Evolutionary conservation across 1,140 invertebrate species (phyloP), one percentile per base, ranked within the genome.

Genomic region (Saccostrea echinata): DNA sequence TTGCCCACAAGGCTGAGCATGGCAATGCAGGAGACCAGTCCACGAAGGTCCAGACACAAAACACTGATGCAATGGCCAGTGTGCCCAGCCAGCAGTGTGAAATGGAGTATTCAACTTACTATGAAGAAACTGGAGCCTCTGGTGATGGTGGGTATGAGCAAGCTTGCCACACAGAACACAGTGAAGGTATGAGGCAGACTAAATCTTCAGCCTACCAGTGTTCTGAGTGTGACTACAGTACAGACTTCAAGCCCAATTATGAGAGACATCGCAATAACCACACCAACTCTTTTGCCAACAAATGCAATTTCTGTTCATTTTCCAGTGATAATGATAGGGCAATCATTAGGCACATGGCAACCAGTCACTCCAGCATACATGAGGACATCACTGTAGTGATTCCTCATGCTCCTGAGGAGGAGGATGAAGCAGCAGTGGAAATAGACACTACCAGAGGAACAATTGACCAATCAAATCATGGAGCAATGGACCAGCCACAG

Each of bases 1-100:
- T 92, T 81, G 97, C 97, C 1, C 96, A 98, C 80, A 98, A 97
- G 93, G 98, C 97, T 53, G 98, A 98, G 94, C 98, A 99, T 93
- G 97, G 98, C n/a, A 98, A 98, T 92, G 98, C 98, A 93, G 97
- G 98, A 94, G 97, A 97, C 61, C 97, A 98, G 97, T 97, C 97
- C 84, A 98, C 98, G 96, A 98, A 98, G 89, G 98, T n/a, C 0
- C 68, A 82, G 27, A 55, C 16, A 55, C 53, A 68, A 13, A 76
- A 13, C 13, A 30, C 16, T 9, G 68, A 33, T 12, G 27, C 11
- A 76, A 33, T 61, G 24, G 27, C 11, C 27, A 16, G 68, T 33
- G 30, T 30, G 13, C 24, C 55, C 18, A 76, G 68, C 68, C 68
- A 27, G 30, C 68, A 76, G 68, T 13, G 13, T 27, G 68, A 76